Percentiles rank a stretch among this genome's conserved stretches.
Evolutionary conservation across 2,797 vertebrate species (phyloP).

Genomic region (Rhincodon typus): DNA sequence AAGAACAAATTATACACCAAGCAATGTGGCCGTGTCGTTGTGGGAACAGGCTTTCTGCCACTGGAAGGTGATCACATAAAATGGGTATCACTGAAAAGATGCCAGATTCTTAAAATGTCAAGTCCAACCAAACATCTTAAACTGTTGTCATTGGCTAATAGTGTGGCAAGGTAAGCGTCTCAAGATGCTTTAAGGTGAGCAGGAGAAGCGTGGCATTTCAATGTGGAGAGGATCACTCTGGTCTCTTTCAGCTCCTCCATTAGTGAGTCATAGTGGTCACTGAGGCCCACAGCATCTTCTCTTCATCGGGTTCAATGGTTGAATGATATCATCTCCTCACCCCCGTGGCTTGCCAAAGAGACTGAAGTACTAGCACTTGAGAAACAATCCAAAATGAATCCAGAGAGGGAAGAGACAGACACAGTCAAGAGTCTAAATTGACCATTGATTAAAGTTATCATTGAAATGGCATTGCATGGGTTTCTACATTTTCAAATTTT

Average conservation of each 20-base stretch:
- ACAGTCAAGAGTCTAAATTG: background rate
- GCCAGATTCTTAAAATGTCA: background rate
- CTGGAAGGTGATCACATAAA: background rate
- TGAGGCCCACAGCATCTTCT: too few relatives aligned
- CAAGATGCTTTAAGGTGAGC: background rate
- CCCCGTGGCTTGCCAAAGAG: background rate
- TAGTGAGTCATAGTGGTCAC: background rate
- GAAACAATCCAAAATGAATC: background rate
- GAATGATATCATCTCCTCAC: background rate
- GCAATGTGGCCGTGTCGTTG: background rate
- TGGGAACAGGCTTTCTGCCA: too few relatives aligned
- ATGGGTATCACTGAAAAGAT: background rate
- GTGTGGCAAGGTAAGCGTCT: background rate
- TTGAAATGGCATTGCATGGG: background rate
- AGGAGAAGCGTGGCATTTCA: background rate
- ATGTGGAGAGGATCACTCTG: background rate
- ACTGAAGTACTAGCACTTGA: background rate
- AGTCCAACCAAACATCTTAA: background rate
- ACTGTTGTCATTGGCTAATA: background rate
- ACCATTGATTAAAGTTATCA: background rate
- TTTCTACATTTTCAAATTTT: background rate
- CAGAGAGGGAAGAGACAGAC: background rate
- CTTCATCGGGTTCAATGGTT: background rate
- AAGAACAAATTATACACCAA: background rate
- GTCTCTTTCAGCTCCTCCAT: background rate